Evolutionary conservation across 2,888 invertebrate genomes (phyloP), one percentile per base, ranked within the genome.

Genomic region (Euplagia quadripunctaria): DNA sequence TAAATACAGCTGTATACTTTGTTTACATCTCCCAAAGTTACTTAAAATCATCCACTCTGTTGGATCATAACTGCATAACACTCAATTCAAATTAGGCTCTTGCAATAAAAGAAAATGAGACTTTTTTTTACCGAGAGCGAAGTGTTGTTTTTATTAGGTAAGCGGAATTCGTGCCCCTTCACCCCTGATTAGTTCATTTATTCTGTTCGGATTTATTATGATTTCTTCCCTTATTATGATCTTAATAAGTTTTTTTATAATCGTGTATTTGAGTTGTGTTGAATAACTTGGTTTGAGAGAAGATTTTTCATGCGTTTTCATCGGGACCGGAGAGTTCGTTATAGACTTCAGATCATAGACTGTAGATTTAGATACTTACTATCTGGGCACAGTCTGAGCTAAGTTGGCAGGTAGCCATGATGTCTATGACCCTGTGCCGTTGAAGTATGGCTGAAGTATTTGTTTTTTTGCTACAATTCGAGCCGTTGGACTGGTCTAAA

Each of bases 81-180:
- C 95, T 96, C 94, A 92, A 96, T 95, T 94, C 93, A 95, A 95
- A 95, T 96, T 96, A 96, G 94, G 88, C 89, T 83, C 86, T 86
- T 92, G 94, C 94, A 94, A 95, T 95, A 95, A 96, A 95, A 91
- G 92, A 90, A 94, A 95, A 95, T 95, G 94, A 94, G 95, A 86
- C 93, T 95, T 93, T 93, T 73, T 93, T 95, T 94, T 94, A 94
- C 92, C 92, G 91, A 91, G 89, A 86, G 91, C 90, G 88, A 93
- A 93, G 92, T 91, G 92, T 93, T 94, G 93, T 93, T 94, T 95
- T 96, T 95, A 95, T 95, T 94, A 91, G 90, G 87, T 85, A 76
- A 89, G 90, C 90, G 90, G 88, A 90, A 89, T 88, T 88, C 71
- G 72, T 75, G 84, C 87, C 88, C 87, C 88, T 89, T 86, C 82